Evolutionary conservation across 2,888 invertebrate genomes (phyloP).

Genomic region (Antheraea assamensis): DNA sequence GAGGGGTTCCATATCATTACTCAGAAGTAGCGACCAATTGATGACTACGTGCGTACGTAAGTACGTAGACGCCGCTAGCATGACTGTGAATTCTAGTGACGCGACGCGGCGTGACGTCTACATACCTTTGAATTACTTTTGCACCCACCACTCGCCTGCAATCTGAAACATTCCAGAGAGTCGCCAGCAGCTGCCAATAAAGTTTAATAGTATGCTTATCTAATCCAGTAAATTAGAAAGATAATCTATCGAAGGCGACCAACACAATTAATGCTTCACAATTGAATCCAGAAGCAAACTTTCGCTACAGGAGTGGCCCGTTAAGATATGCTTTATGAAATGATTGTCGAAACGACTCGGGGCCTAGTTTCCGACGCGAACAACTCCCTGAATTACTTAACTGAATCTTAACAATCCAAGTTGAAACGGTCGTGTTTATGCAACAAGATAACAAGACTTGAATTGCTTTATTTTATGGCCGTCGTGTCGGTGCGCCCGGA

Average conservation of each 20-base stretch:
- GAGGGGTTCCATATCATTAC: too few relatives aligned
- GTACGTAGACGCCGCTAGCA: too few relatives aligned
- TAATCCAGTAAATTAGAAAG: not conserved
- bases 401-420: conserved; percentile 29
- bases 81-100: too few relatives aligned
- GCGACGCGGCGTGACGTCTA: too few relatives aligned
- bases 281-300: not conserved
- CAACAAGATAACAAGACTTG: not conserved
- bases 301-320: conserved; percentile 22
- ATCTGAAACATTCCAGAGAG: too few relatives aligned
- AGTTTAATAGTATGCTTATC: not conserved
- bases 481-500: too few relatives aligned
- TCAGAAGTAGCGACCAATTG: too few relatives aligned
- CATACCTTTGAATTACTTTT: too few relatives aligned
- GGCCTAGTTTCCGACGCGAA: conserved; percentile 25
- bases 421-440: conserved; percentile 26
- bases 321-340: conserved; percentile 35
- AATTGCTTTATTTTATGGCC: not conserved
- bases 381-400: conserved; percentile 23
- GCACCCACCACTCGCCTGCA: too few relatives aligned
- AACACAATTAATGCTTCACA: conserved; percentile 1
- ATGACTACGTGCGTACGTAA: too few relatives aligned
- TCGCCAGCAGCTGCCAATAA: not conserved
- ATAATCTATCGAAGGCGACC: not conserved
- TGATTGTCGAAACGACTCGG: conserved; percentile 24